These are phyloP conservation scores for Florisuga fusca DNA, from an alignment of 2,797 vertebrate genomes.

Conservation along the genomic window DNA sequence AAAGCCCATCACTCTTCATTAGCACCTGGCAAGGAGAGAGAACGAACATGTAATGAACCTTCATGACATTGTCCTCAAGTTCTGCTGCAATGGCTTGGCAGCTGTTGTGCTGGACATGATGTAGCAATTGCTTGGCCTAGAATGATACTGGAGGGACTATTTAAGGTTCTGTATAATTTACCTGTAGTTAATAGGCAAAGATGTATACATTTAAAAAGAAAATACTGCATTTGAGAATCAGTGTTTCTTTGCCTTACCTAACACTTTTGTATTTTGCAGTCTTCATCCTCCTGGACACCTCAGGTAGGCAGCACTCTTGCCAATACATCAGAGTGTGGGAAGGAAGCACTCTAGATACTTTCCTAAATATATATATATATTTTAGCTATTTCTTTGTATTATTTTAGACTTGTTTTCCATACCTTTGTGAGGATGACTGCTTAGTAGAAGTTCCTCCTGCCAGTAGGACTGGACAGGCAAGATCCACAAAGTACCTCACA, in stretches of 20 bases:
- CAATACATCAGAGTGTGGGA: neutral
- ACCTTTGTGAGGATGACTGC: neutral
- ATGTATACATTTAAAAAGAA: neutral
- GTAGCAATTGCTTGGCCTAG: neutral
- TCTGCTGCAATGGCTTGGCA: neutral
- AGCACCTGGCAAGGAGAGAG: neutral
- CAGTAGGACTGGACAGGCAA: neutral
- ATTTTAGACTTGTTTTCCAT: neutral
- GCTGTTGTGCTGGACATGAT: neutral
- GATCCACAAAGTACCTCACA: neutral
- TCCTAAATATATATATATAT: neutral
- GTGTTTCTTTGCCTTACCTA: neutral
- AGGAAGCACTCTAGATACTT: neutral
- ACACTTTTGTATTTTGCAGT: neutral
- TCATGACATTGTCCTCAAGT: neutral
- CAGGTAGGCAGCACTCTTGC: neutral
- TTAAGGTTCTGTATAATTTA: neutral
- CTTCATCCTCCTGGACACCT: neutral
- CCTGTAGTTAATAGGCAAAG: neutral
- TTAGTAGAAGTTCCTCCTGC: neutral
- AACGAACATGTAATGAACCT: neutral
- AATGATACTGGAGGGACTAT: neutral
- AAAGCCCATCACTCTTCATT: constrained; percentile 17
- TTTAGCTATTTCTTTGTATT: neutral
- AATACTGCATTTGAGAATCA: neutral